Percentiles rank a stretch among this genome's conserved stretches.
phyloP scores from a whole-genome alignment of 23 tunicate genomes.

The Styela clava region DNA sequence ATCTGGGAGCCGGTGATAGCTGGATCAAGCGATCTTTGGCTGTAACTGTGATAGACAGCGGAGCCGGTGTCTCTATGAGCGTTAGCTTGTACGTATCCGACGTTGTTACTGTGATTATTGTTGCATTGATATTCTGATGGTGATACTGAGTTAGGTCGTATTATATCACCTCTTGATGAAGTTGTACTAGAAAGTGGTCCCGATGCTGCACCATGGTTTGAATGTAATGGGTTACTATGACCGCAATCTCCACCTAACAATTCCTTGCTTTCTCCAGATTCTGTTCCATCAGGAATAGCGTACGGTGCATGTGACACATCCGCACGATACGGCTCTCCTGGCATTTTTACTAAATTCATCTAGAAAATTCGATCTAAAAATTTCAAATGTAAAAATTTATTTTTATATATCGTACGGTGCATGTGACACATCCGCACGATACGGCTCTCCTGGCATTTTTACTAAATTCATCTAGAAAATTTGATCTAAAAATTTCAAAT shows the following conservation, averaged over 20 bases:
- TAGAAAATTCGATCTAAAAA: too few relatives aligned
- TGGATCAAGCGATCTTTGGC: neutral
- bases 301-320: neutral
- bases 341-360: neutral
- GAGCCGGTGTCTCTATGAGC: neutral
- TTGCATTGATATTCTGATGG: neutral
- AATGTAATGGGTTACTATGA: neutral
- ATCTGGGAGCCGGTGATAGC: neutral
- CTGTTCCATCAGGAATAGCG: neutral
- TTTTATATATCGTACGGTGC: neutral
- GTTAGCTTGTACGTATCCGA: neutral
- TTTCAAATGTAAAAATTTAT: too few relatives aligned
- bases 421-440: neutral
- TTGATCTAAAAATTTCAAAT: too few relatives aligned
- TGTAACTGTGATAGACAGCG: neutral
- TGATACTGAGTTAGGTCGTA: conserved; percentile 4
- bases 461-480: neutral
- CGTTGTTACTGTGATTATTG: neutral
- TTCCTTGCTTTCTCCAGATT: neutral
- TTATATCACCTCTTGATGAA: neutral
- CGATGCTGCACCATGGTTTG: neutral
- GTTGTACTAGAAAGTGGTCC: neutral
- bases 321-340: neutral
- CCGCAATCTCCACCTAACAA: neutral
- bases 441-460: neutral